Conservation (phyloP, 2,113 vertebrate species). For the Sylvia atricapilla region DNA sequence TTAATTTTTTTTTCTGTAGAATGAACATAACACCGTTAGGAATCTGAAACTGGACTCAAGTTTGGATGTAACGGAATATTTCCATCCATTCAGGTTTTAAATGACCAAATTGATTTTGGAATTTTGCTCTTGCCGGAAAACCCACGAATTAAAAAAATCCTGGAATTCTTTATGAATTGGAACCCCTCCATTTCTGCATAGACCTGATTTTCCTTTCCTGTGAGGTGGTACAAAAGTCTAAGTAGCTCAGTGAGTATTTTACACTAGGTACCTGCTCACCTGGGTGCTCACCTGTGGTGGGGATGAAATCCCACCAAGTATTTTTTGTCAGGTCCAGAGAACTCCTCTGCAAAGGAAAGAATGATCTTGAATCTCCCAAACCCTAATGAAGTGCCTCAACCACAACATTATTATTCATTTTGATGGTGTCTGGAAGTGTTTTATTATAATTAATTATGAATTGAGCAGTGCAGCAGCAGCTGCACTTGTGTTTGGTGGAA, state of each 20-base stretch:
- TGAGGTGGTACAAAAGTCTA: background rate
- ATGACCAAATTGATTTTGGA: background rate
- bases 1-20: background rate
- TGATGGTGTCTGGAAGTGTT: background rate
- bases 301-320: background rate
- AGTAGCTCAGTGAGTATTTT: background rate
- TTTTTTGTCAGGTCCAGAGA: background rate
- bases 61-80: background rate
- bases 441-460: background rate
- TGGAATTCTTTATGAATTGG: background rate
- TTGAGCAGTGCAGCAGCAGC: background rate
- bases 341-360: background rate
- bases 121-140: background rate
- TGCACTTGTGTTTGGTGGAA: background rate
- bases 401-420: background rate
- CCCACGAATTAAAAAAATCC: background rate
- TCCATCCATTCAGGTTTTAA: background rate
- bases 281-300: background rate
- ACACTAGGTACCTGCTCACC: background rate
- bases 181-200: rapidly evolving
- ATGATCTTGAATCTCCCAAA: background rate
- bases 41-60: background rate
- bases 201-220: background rate
- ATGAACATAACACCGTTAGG: background rate
- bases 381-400: background rate